Conservation (phyloP, 2,113 vertebrate genomes). For the Anguilla japonica region DNA sequence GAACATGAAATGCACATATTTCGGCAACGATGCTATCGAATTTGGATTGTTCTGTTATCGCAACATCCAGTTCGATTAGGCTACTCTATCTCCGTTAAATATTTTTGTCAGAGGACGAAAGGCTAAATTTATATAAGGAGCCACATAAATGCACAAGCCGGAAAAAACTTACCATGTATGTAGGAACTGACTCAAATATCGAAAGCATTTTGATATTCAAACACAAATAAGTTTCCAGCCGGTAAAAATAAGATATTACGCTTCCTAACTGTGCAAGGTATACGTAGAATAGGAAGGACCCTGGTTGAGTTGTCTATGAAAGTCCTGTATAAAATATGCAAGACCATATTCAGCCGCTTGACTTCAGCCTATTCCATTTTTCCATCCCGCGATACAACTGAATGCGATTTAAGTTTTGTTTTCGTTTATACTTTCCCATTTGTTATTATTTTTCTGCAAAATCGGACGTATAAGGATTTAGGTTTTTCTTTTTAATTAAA, state of each 20-base stretch:
- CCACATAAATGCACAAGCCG: neutral
- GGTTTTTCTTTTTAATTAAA: too few species aligned
- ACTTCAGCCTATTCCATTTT: too few species aligned
- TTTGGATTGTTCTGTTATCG: neutral
- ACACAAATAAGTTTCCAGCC: neutral
- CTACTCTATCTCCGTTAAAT: neutral
- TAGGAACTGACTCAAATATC: slow-evolving; percentile 69
- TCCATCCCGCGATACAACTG: too few species aligned
- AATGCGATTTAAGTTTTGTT: too few species aligned
- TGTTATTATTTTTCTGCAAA: too few species aligned
- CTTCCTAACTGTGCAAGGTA: neutral
- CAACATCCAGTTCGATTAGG: neutral
- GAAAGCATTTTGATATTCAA: slow-evolving; percentile 58
- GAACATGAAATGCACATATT: too few species aligned
- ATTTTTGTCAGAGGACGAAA: neutral
- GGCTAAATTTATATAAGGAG: neutral
- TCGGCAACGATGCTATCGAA: too few species aligned
- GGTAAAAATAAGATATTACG: neutral
- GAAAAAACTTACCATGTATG: slow-evolving; percentile 69
- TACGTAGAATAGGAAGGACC: neutral
- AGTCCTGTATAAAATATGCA: slow-evolving; percentile 1
- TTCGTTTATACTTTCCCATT: too few species aligned
- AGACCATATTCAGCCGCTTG: neutral
- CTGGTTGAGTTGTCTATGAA: neutral
- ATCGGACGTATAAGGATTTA: too few species aligned